A percentile compares a stretch with the other conserved stretches of the same genome.
Evolutionary conservation across 2,113 vertebrate species (phyloP).

Genomic region (Octodon degus): DNA sequence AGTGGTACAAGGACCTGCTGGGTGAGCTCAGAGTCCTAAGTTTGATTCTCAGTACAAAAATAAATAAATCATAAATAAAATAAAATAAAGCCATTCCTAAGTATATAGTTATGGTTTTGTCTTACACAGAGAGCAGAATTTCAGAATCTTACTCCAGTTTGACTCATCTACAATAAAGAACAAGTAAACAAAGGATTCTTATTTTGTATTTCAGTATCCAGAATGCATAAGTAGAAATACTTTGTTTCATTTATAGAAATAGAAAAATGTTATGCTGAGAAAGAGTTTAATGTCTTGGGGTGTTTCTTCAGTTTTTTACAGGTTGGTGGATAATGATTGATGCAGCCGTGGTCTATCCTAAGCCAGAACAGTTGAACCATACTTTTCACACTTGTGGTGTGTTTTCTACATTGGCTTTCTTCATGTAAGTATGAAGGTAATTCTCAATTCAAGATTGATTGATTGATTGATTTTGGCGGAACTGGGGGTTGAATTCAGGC

Average conservation of each 20-base stretch:
- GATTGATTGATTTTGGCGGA: no score
- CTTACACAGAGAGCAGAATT: background rate
- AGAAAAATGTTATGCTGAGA: background rate
- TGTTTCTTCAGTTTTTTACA: conserved; percentile 91
- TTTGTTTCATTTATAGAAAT: background rate
- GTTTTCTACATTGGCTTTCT: conserved; percentile 95
- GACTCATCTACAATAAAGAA: background rate
- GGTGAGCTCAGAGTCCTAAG: no score
- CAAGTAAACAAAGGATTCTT: background rate
- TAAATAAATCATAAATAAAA: no score
- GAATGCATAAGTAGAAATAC: background rate
- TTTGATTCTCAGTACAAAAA: no score
- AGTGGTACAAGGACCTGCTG: no score
- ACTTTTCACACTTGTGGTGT: conserved; percentile 96
- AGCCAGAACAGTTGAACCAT: conserved; percentile 91
- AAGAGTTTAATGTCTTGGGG: background rate
- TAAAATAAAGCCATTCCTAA: background rate
- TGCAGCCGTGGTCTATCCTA: conserved; percentile 90
- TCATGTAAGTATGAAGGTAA: conserved; percentile 91
- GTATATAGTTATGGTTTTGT: background rate
- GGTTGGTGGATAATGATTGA: conserved; percentile 98
- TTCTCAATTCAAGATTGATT: background rate
- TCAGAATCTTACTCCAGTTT: background rate
- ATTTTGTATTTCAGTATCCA: background rate
- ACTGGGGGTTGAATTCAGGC: no score